These are phyloP conservation scores for Danionella dracula DNA, from an alignment of 2,797 vertebrate species.

Conservation along the genomic window DNA sequence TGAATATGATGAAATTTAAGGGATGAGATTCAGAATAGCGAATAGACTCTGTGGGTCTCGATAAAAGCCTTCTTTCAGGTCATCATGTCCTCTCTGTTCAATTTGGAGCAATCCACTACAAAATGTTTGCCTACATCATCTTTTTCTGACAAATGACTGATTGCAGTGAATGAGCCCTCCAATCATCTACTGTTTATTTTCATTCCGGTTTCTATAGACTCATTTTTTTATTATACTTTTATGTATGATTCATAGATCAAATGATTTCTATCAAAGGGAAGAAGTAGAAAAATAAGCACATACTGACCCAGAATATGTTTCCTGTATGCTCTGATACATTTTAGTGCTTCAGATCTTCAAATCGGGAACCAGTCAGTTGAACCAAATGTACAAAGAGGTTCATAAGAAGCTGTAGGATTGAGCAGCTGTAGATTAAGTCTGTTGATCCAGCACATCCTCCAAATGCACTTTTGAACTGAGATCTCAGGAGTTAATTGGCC, in stretches of 20 bases:
- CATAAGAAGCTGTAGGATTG: too few relatives aligned
- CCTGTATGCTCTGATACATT: not conserved
- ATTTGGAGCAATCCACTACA: not conserved
- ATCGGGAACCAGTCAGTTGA: not conserved
- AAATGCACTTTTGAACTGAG: not conserved
- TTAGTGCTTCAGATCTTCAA: not conserved
- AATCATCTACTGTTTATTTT: not conserved
- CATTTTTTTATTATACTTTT: not conserved
- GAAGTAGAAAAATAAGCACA: not conserved
- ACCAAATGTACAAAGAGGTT: too few relatives aligned
- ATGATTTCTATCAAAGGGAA: not conserved
- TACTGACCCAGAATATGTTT: slow-evolving; percentile 8
- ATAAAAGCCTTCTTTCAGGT: slow-evolving; percentile 12
- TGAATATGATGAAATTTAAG: slow-evolving; percentile 33
- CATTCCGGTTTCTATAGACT: not conserved
- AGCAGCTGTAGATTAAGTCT: not conserved
- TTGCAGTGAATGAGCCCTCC: slow-evolving; percentile 11
- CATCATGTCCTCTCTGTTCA: slow-evolving; percentile 1
- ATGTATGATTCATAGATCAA: not conserved
- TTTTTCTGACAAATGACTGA: slow-evolving; percentile 16
- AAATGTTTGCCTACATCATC: not conserved
- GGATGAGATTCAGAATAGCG: slow-evolving; percentile 16
- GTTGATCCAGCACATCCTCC: not conserved
- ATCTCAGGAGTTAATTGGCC: not conserved
- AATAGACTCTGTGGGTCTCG: slow-evolving; percentile 7